Evolutionary conservation across 2,888 invertebrate species (phyloP).

Genomic region (Trachelus iudaicus): DNA sequence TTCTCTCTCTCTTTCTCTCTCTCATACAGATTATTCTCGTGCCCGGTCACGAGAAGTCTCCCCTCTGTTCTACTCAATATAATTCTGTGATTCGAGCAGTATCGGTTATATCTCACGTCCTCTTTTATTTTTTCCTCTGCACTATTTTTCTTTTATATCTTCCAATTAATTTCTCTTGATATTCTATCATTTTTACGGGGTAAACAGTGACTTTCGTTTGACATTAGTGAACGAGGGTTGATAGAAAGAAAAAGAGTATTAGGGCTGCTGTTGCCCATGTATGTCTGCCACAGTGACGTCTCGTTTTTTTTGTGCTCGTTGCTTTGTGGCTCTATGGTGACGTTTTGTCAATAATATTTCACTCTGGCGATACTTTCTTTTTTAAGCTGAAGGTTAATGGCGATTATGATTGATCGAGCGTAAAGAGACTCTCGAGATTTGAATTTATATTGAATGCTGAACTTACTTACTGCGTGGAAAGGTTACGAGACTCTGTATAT

Average conservation of each 20-base stretch:
- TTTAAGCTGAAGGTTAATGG: neutral
- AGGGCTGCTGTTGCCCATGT: neutral
- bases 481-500: neutral
- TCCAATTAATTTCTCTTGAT: neutral
- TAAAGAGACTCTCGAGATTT: neutral
- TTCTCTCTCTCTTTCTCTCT: slow-evolving; percentile 12
- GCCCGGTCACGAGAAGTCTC: neutral
- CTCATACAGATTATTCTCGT: neutral
- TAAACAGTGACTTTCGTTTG: neutral
- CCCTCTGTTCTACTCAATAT: neutral
- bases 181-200: neutral
- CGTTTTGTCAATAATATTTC: neutral
- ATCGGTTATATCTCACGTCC: slow-evolving; percentile 15
- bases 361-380: neutral
- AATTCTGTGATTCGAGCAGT: neutral
- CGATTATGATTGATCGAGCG: neutral
- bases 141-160: neutral
- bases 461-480: neutral
- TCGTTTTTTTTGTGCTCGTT: neutral
- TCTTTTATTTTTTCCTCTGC: neutral
- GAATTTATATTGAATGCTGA: neutral
- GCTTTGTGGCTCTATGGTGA: neutral
- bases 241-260: neutral
- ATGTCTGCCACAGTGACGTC: neutral
- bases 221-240: neutral